Conservation (phyloP, 1,140 invertebrate species). For the Sitophilus oryzae region DNA sequence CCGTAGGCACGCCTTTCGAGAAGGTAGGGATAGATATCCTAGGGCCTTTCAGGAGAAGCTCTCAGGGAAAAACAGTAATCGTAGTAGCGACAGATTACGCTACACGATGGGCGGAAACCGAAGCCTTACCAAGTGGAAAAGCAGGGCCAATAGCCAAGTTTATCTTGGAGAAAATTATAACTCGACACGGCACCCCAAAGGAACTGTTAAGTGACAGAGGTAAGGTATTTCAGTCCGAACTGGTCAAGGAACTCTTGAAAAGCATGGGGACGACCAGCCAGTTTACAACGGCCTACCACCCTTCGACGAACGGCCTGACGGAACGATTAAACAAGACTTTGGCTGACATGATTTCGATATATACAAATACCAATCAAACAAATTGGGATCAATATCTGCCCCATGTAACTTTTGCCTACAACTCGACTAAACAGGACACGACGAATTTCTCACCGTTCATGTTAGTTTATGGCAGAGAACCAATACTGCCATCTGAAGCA, state of each 20-base stretch:
- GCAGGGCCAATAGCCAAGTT: constrained; percentile 27
- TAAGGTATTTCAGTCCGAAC: constrained; percentile 27
- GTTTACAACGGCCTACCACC: constrained; percentile 39
- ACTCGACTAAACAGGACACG: too few species aligned
- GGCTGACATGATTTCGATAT: constrained; percentile 25
- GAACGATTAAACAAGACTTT: constrained; percentile 37
- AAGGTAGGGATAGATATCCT: constrained; percentile 30
- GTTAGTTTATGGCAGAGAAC: too few species aligned
- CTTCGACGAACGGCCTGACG: constrained; percentile 34
- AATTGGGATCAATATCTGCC: constrained; percentile 24
- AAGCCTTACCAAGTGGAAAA: too few species aligned
- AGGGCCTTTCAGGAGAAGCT: constrained; percentile 27
- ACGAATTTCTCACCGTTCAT: too few species aligned
- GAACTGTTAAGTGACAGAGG: constrained; percentile 26
- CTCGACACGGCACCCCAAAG: constrained; percentile 25
- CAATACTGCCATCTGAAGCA: constrained; percentile 23
- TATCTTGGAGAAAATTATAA: constrained; percentile 29
- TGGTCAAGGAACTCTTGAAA: constrained; percentile 24
- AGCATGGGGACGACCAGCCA: constrained; percentile 20
- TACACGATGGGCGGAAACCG: too few species aligned
- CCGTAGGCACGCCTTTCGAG: constrained; percentile 9
- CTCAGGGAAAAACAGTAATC: constrained; percentile 26
- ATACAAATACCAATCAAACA: constrained; percentile 24
- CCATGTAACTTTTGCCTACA: constrained; percentile 29
- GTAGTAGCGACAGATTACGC: constrained; percentile 32